A percentile compares a stretch with the other conserved stretches of the same genome.
phyloP scores from a whole-genome alignment of 2,797 vertebrate species.

The Hylomyscus alleni region DNA sequence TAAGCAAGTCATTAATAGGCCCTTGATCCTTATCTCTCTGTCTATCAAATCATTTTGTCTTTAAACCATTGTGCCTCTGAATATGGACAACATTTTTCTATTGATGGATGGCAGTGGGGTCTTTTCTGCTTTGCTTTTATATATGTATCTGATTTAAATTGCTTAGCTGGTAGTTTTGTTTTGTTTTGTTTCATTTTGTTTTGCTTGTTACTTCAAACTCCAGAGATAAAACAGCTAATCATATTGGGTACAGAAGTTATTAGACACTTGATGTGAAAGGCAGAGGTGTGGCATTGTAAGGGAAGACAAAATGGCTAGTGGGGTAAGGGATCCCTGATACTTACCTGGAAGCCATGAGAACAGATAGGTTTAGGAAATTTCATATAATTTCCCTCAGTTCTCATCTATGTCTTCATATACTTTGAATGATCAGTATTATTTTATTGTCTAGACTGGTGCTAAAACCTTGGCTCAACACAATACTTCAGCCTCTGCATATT shows the following conservation, averaged over 20 bases:
- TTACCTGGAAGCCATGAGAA: background rate
- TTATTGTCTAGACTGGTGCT: background rate
- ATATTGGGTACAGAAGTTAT: background rate
- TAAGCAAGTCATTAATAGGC: background rate
- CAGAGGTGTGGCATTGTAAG: background rate
- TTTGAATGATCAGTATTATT: background rate
- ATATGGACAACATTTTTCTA: background rate
- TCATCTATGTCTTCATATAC: background rate
- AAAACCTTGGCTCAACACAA: background rate
- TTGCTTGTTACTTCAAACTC: background rate
- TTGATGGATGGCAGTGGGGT: background rate
- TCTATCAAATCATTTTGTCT: background rate
- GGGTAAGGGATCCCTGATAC: background rate
- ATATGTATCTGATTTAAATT: background rate
- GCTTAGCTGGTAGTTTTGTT: background rate
- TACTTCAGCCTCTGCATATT: background rate
- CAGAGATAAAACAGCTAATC: background rate
- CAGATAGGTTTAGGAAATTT: background rate
- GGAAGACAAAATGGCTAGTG: background rate
- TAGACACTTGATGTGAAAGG: background rate
- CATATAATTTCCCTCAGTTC: accelerated
- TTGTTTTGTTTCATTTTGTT: background rate
- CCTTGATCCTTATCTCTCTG: background rate
- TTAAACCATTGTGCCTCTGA: background rate
- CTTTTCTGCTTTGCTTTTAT: background rate